Base-by-base conservation (phyloP, 2,113 vertebrate species). In the Haemorhous mexicanus region DNA sequence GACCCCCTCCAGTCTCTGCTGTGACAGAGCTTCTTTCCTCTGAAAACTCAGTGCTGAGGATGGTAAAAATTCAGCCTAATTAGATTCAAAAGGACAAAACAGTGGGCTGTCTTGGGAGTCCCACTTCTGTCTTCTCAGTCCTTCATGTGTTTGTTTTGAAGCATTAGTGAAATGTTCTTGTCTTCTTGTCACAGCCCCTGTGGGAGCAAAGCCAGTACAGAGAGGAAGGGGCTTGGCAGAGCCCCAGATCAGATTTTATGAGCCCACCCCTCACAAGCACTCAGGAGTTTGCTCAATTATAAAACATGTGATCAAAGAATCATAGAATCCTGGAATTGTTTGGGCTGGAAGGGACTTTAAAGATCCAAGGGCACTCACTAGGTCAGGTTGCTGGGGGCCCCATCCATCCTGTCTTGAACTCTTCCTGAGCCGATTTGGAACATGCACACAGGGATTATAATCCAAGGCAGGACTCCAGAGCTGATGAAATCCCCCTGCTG, bases 141-240 rank as follows among this genome's bases (percentile, higher is more conserved):
- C 8, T 81, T 56, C 37, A 16, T 27, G 53, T 61, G 9, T 50
- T 68, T 47, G 37, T 86, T 76, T 68, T 41, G 41, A 87, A 69
- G 20, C 37, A 37, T 43, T 61, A 47, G 32, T 77, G 41, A 56
- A 41, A 59, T 46, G n/a, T 26, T 39, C 39, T 80, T 72, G 22
- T 41, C 35, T 16, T 63, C 69, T 52, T 52, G 9, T 49, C 67
- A 44, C 3, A 13, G 30, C 6, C 24, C 9, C n/a, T 1, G 0
- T 67, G 32, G 41, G 43, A 86, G 4, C 24, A 28, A 84, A 79
- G 43, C 1, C 0, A 62, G 28, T 4, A 37, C 10, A 22, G 62
- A 74, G 18, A 47, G 12, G 30, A 27, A 52, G n/a, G 33, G 5
- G 14, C 28, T 72, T 2, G 0, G 14, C 27, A 78, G 30, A 62